phyloP scores from a whole-genome alignment of 2,797 vertebrate genomes.

The Aselliscus stoliczkanus region DNA sequence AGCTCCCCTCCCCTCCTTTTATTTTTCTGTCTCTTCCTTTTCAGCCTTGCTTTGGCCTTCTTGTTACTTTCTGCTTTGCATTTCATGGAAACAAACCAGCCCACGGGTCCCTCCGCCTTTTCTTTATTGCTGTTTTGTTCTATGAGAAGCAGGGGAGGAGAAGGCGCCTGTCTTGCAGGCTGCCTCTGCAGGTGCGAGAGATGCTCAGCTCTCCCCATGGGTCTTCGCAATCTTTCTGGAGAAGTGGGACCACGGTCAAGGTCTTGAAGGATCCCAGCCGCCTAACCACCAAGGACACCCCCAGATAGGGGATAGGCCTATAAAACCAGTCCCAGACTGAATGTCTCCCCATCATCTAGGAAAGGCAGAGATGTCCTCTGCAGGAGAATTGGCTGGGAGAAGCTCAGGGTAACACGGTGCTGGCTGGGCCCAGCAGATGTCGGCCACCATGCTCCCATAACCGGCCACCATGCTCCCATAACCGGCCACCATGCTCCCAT shows the following conservation, averaged over 20 bases:
- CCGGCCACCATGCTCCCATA: too few species aligned
- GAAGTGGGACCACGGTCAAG: not conserved
- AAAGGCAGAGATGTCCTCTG: not conserved
- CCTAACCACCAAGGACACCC: not conserved
- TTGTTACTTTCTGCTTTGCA: slow-evolving; percentile 56
- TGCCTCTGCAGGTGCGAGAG: not conserved
- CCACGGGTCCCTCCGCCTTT: fast-evolving
- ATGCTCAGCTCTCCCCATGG: not conserved
- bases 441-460: fast-evolving
- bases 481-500: too few species aligned
- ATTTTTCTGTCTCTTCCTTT: not conserved
- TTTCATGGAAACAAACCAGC: slow-evolving; percentile 58
- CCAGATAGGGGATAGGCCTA: not conserved
- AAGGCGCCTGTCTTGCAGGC: not conserved
- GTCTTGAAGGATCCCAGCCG: not conserved
- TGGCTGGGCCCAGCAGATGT: not conserved
- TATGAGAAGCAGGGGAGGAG: not conserved
- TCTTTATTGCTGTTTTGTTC: not conserved
- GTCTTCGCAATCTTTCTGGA: not conserved
- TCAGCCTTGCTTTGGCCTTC: slow-evolving; percentile 70
- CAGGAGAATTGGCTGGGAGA: not conserved
- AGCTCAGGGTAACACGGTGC: fast-evolving
- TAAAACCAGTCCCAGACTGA: not conserved
- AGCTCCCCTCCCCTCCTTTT: not conserved
- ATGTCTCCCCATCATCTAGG: not conserved